Percentiles rank a stretch among this genome's conserved stretches.
These are phyloP conservation scores for Capricornis sumatraensis DNA, from an alignment of 2,113 vertebrate genomes.

Conservation along the genomic window DNA sequence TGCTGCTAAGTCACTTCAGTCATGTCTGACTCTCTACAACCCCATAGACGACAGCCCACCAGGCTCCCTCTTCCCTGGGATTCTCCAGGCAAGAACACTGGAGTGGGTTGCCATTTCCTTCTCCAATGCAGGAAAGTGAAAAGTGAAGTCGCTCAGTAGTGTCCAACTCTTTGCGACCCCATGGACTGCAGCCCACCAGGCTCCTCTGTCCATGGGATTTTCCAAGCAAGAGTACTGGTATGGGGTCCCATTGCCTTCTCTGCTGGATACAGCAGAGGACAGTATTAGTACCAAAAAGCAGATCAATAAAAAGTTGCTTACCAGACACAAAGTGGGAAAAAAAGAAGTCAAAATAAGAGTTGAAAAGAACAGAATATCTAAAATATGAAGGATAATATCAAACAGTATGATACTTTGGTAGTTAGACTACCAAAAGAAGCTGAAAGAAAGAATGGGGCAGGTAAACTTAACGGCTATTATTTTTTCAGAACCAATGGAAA, in stretches of 20 bases:
- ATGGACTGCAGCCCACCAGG: too few species aligned
- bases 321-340: neutral
- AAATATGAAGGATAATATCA: neutral
- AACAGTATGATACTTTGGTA: neutral
- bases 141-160: too few species aligned
- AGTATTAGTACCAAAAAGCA: neutral
- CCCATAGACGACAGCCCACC: too few species aligned
- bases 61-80: too few species aligned
- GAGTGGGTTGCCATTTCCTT: too few species aligned
- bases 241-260: too few species aligned
- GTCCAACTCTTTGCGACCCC: fast-evolving
- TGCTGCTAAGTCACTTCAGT: too few species aligned
- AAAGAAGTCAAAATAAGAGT: neutral
- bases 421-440: neutral
- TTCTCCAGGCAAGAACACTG: too few species aligned
- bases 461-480: neutral
- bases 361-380: neutral
- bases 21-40: too few species aligned
- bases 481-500: neutral
- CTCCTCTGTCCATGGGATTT: too few species aligned
- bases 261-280: neutral
- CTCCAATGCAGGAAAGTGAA: too few species aligned
- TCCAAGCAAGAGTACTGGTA: too few species aligned
- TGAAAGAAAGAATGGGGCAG: neutral
- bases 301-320: neutral